Evolutionary conservation across 2,888 invertebrate genomes (phyloP), one percentile per base, ranked within the genome.

Genomic region (Venusia cambrica): DNA sequence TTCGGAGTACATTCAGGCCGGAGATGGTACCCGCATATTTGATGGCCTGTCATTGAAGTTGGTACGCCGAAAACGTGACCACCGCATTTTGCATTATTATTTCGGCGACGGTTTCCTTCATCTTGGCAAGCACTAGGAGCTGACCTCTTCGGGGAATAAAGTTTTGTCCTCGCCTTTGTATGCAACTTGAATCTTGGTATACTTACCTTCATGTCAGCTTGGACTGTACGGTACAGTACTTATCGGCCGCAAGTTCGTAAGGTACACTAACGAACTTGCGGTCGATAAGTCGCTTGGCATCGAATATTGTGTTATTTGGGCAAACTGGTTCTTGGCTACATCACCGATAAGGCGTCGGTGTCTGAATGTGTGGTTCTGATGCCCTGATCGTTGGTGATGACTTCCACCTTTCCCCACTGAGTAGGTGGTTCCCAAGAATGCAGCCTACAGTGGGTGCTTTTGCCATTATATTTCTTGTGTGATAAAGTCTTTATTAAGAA

Each of bases 401-500:
- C 95, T 85, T 95, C 95, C 64, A 95, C 94, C 85, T 94, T 95
- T 51, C 95, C 95, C 84, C 95, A 94, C 87, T 95, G 94, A 97
- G 85, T 97, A 97, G 49, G 97, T 97, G 57, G 97, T 97, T 56
- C 97, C 97, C 84, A 97, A n/a, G n/a, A n/a, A n/a, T n/a, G n/a
- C n/a, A n/a, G n/a, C n/a, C n/a, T n/a, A n/a, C n/a, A n/a, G n/a
- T n/a, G n/a, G n/a, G n/a, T n/a, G n/a, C 84, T 83, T 61, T n/a
- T n/a, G n/a, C n/a, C n/a, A 85, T 83, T 62, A 70, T 74, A 45
- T 53, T 52, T 48, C 54, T 44, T 54, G 53, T 59, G 54, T 58
- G 62, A 57, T 61, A 59, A 57, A n/a, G n/a, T n/a, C n/a, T n/a
- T n/a, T n/a, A n/a, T n/a, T 55, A 58, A 51, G n/a, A n/a, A n/a